phyloP scores from a whole-genome alignment of 2,888 invertebrate genomes.

The Lypha dubia region DNA sequence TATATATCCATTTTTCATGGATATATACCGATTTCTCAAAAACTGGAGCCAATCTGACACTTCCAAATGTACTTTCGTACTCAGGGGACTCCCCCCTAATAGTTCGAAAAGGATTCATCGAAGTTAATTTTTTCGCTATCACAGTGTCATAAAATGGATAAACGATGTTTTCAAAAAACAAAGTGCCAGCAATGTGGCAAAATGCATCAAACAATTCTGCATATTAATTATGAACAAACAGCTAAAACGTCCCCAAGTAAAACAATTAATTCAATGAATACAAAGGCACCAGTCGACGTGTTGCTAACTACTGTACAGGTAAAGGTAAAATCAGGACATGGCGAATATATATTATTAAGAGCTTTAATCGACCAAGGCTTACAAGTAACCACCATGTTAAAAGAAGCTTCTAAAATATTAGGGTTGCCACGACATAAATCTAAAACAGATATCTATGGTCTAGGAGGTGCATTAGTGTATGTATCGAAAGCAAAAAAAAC shows the following conservation, averaged over 20 bases:
- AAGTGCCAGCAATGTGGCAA: no score
- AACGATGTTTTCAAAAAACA: no score
- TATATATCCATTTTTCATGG: no score
- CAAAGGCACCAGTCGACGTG: no score
- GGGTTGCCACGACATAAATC: conserved; percentile 34
- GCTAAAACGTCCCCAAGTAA: background rate
- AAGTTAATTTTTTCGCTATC: no score
- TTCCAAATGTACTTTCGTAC: no score
- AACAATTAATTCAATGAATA: conserved; percentile 23
- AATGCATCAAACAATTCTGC: conserved; percentile 4
- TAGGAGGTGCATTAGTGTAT: conserved; percentile 45
- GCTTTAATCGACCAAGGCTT: conserved; percentile 61
- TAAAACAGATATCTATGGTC: conserved; percentile 50
- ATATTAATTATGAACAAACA: conserved; percentile 1
- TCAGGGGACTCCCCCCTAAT: no score
- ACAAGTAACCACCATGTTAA: conserved; percentile 57
- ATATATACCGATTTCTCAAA: no score
- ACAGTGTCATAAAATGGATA: no score
- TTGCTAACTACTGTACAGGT: no score
- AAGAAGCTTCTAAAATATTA: conserved; percentile 60
- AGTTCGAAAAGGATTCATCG: no score
- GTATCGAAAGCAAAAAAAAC: conserved; percentile 52
- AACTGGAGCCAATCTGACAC: no score
- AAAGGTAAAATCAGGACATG: conserved; percentile 53
- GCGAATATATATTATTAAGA: conserved; percentile 46